phyloP scores from a whole-genome alignment of 2,113 vertebrate species.

The Rousettus leschenaultii region DNA sequence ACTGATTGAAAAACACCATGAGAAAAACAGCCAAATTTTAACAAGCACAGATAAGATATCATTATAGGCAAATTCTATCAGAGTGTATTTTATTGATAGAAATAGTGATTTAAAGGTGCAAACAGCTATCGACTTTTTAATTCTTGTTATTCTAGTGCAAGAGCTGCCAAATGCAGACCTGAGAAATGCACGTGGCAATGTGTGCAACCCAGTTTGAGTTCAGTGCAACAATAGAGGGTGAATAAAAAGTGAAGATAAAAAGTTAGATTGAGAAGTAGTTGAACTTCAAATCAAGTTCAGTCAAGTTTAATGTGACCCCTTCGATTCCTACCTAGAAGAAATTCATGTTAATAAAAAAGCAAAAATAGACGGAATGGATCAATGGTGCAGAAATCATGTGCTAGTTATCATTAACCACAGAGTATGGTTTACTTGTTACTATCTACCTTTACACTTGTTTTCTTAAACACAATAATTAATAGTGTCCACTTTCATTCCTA shows the following conservation, averaged over 20 bases:
- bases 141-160: not conserved
- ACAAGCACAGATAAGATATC: not conserved
- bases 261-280: not conserved
- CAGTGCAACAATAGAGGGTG: not conserved
- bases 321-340: not conserved
- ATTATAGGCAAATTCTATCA: not conserved
- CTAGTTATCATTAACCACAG: not conserved
- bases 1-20: not conserved
- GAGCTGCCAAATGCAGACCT: not conserved
- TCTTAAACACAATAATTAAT: not conserved
- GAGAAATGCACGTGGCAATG: not conserved
- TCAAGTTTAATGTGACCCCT: not conserved
- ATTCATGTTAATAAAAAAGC: not conserved
- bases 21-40: not conserved
- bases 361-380: not conserved
- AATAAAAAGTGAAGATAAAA: not conserved
- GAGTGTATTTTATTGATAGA: not conserved
- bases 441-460: not conserved
- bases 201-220: not conserved
- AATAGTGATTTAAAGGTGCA: not conserved
- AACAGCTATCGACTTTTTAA: not conserved
- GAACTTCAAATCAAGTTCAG: not conserved
- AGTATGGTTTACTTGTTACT: not conserved
- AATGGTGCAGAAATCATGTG: no score
- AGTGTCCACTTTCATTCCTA: not conserved